Conservation (phyloP, 2,888 invertebrate genomes). For the Pasiphila rectangulata region DNA sequence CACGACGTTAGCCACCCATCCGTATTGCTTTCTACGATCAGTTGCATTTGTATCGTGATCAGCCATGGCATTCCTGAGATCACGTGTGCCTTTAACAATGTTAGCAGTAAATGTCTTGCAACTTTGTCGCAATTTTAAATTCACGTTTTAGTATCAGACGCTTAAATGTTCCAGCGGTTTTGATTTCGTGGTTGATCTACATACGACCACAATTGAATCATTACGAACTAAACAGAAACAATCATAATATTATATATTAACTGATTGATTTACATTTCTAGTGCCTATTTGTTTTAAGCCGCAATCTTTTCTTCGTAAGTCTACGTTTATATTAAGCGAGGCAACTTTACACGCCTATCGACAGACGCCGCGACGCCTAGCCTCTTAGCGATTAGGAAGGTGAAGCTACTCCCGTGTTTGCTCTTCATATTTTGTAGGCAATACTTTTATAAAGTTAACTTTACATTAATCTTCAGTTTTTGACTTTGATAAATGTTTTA, state of each 20-base stretch:
- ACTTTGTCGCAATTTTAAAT: not conserved
- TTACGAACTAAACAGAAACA: not conserved
- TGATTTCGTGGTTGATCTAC: slow-evolving; percentile 10
- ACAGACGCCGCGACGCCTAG: too few species aligned
- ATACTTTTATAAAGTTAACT: not conserved
- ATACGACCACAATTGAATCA: slow-evolving; percentile 1
- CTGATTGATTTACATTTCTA: not conserved
- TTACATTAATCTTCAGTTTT: not conserved
- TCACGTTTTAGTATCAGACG: not conserved
- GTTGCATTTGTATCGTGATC: slow-evolving; percentile 43
- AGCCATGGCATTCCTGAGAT: slow-evolving; percentile 33
- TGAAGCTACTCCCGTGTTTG: slow-evolving; percentile 3
- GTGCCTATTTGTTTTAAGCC: slow-evolving; percentile 7
- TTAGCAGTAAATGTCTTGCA: not conserved
- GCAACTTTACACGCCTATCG: too few species aligned
- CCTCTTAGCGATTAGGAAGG: too few species aligned
- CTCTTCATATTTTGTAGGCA: slow-evolving; percentile 14
- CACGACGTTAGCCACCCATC: slow-evolving; percentile 64
- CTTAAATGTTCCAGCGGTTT: not conserved
- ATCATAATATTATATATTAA: not conserved
- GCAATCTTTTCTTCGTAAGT: slow-evolving; percentile 10
- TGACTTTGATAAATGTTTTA: too few species aligned
- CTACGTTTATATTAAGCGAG: too few species aligned
- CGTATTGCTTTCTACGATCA: slow-evolving; percentile 68
- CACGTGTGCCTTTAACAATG: slow-evolving; percentile 12